Conservation (phyloP, 2,113 vertebrate species). For the western clawed frog (Xenopus tropicalis) region DNA sequence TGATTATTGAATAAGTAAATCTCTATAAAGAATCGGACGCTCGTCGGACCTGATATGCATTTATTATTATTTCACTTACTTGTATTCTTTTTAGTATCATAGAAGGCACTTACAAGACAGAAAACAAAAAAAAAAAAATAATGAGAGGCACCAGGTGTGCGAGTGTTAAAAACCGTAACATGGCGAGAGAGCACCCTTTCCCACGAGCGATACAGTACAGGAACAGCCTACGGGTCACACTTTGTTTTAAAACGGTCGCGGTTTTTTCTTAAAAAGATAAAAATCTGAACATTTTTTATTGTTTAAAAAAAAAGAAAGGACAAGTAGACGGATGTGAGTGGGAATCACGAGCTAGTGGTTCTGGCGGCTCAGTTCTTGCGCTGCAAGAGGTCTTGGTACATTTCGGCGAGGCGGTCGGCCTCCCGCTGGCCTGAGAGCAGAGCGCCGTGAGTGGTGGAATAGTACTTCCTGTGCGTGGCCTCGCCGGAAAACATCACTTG, state of each 20-base stretch:
- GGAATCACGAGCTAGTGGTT: conserved; percentile 73
- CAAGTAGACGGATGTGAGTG: conserved; percentile 54
- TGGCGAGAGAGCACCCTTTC: conserved; percentile 66
- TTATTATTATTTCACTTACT: conserved; percentile 52
- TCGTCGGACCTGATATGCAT: conserved; percentile 32
- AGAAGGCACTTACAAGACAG: conserved; percentile 97
- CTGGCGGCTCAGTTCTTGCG: conserved; percentile 71
- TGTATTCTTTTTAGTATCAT: conserved; percentile 68
- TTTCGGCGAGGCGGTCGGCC: conserved; percentile 84
- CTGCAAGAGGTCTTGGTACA: conserved; percentile 90
- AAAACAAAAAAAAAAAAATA: conserved; percentile 40
- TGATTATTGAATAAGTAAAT: not conserved
- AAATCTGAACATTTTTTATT: conserved; percentile 53
- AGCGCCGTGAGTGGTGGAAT: conserved; percentile 98
- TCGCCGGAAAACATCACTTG: conserved; percentile 98
- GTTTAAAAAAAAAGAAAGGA: conserved; percentile 39
- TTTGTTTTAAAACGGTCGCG: conserved; percentile 72
- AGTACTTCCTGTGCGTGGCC: conserved; percentile 97
- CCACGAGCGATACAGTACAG: conserved; percentile 66
- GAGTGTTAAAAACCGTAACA: conserved; percentile 56
- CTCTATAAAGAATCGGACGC: not conserved
- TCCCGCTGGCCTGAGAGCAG: conserved; percentile 96
- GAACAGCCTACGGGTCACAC: conserved; percentile 64
- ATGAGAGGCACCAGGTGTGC: conserved; percentile 54
- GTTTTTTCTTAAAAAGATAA: conserved; percentile 59